Conservation (phyloP, 2,888 invertebrate genomes). For the Acanthosepion pharaonis region DNA sequence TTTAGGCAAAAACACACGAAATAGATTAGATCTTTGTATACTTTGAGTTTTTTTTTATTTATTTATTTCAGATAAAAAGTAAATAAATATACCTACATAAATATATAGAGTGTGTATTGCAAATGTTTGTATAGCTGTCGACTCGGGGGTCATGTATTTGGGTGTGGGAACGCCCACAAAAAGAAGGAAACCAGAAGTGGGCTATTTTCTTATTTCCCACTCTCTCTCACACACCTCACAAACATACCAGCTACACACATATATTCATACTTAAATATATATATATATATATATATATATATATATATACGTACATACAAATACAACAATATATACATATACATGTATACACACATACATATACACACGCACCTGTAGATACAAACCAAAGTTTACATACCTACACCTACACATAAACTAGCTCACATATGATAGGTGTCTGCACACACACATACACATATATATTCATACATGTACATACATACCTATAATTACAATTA, state of each 20-base stretch:
- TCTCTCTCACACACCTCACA: too few relatives aligned
- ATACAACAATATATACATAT: too few relatives aligned
- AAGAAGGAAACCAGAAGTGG: background rate
- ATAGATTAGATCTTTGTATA: background rate
- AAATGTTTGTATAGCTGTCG: background rate
- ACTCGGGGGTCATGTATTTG: background rate
- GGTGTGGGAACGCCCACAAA: background rate
- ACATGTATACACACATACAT: background rate
- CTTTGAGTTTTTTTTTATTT: background rate
- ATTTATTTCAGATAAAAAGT: background rate
- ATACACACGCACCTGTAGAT: too few relatives aligned
- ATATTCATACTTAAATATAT: background rate
- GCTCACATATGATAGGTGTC: too few relatives aligned
- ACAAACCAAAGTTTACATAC: too few relatives aligned
- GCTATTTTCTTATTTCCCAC: too few relatives aligned
- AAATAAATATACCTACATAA: too few relatives aligned
- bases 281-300: constrained; percentile 15
- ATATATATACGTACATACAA: background rate
- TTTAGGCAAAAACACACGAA: background rate
- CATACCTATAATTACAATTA: too few relatives aligned
- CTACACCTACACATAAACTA: too few relatives aligned
- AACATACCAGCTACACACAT: too few relatives aligned
- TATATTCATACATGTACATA: too few relatives aligned
- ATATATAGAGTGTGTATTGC: background rate
- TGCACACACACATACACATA: too few relatives aligned